Evolutionary conservation across 2,113 vertebrate genomes (phyloP).

Genomic region (Scophthalmus maximus): DNA sequence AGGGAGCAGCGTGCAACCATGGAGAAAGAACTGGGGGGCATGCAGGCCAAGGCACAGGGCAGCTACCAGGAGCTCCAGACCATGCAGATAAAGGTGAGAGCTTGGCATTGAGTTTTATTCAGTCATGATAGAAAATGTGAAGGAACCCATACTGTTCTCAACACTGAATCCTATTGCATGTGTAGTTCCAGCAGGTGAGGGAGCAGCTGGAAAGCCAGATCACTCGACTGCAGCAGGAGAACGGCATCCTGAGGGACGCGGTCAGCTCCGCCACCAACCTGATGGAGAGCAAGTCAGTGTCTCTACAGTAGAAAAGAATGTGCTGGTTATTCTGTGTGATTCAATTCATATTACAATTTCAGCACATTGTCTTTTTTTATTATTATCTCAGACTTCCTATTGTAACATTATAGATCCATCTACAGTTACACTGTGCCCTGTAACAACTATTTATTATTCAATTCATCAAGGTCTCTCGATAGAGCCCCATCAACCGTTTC

Average conservation of each 20-base stretch:
- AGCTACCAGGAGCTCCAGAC: conserved; percentile 91
- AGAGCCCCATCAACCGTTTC: conserved; percentile 10
- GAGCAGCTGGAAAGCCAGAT: conserved; percentile 97
- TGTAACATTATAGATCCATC: not conserved
- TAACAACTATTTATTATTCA: conserved; percentile 1
- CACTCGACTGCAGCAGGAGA: conserved; percentile 95
- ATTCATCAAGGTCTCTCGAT: not conserved
- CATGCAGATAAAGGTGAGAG: conserved; percentile 93
- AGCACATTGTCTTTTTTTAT: conserved; percentile 1
- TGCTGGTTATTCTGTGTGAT: not conserved
- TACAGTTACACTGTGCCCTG: not conserved
- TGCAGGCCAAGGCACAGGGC: conserved; percentile 93
- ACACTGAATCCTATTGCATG: conserved; percentile 1
- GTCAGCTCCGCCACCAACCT: conserved; percentile 97
- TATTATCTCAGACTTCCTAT: not conserved
- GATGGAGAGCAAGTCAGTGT: conserved; percentile 97
- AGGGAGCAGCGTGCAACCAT: conserved; percentile 89
- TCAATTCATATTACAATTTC: conserved; percentile 7
- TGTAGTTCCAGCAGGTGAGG: conserved; percentile 92
- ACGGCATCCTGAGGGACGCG: conserved; percentile 95
- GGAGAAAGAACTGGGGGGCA: conserved; percentile 91
- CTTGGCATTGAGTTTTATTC: not conserved
- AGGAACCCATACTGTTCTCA: not conserved
- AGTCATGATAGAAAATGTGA: not conserved
- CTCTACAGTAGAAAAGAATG: not conserved